Evolutionary conservation across 2,888 invertebrate species (phyloP), one percentile per base, ranked within the genome.

Genomic region (Eutolmus rufibarbis): DNA sequence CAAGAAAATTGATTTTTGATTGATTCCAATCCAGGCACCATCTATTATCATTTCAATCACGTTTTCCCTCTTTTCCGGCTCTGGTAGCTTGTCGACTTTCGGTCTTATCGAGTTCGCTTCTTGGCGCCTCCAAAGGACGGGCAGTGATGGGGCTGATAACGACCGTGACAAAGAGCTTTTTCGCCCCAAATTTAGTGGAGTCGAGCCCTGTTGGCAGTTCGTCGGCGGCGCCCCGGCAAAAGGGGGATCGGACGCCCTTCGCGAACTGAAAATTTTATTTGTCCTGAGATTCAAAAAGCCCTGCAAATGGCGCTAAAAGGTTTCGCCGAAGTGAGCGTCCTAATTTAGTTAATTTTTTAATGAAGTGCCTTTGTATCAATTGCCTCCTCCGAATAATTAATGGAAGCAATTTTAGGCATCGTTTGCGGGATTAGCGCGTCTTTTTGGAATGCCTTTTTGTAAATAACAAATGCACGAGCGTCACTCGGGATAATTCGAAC

Each of bases 1-100:
- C 77, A 86, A 84, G 88, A 87, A 88, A 88, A 88, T 88, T 88
- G 88, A 88, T 87, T 88, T 88, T 88, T 88, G 88, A 88, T 88
- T 88, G 88, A 88, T 88, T 88, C 87, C 84, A 86, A 87, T 86
- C 85, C 86, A 46, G 86, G 85, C 77, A 86, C 86, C 86, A 82
- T 88, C 87, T 85, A 87, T 88, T 87, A 88, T 87, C 87, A 88
- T 88, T 88, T 88, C 86, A 82, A 87, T 88, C 88, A 88, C 88
- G 88, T 88, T 85, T 84, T 86, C 57, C 79, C 81, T 74, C 76
- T 76, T 86, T 86, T 77, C 86, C 46, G 76, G 77, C 40, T 77
- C 51, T 23, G 37, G 34, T 56, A 37, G 51, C 56, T 34, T 77
- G 51, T 40, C 37, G 56, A 77, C 77, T 86, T 86, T 77, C 77